Evolutionary conservation across 1,140 invertebrate genomes (phyloP), one percentile per base, ranked within the genome.

Genomic region (Phthorimaea operculella): DNA sequence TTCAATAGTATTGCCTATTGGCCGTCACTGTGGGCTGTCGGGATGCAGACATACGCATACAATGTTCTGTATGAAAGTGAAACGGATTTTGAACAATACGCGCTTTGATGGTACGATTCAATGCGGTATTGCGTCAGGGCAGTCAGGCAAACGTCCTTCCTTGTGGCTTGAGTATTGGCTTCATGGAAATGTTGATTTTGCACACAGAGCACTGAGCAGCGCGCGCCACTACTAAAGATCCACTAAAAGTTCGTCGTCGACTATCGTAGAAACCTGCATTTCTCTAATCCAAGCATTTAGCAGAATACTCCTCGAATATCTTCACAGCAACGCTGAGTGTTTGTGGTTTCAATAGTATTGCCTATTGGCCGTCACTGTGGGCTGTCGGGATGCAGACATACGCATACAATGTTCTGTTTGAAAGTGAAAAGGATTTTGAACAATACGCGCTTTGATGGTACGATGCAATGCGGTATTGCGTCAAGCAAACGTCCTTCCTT

Each of bases 341-440:
- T 39, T 39, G 36, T 39, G 36, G 36, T 39, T 39, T 1, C 8
- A 39, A 12, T 39, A 39, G 3, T 39, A 39, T 28, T 28, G 21
- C 21, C 36, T 39, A 39, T 39, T 39, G n/a, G 10, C 36, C n/a
- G 10, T 39, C 36, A 4, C n/a, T 39, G 36, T 39, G n/a, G 21
- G 36, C 10, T n/a, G 36, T 9, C 10, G 36, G 8, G 10, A 39
- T 12, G 3, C 36, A 12, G 36, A 39, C 10, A 9, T 39, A 39
- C 44, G 16, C 14, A 47, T 14, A 47, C 16, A 47, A 15, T 16
- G 1, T 47, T 47, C 44, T 9, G 1, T 9, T 8, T 16, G 44
- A 47, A 47, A 47, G 44, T 47, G 44, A 47, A 47, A 47, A 6
- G n/a, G 16, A 47, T 47, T 16, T 47, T 47, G 44, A 47, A 47